Conservation (phyloP, 1,140 invertebrate species). For the Cydia pomonella region DNA sequence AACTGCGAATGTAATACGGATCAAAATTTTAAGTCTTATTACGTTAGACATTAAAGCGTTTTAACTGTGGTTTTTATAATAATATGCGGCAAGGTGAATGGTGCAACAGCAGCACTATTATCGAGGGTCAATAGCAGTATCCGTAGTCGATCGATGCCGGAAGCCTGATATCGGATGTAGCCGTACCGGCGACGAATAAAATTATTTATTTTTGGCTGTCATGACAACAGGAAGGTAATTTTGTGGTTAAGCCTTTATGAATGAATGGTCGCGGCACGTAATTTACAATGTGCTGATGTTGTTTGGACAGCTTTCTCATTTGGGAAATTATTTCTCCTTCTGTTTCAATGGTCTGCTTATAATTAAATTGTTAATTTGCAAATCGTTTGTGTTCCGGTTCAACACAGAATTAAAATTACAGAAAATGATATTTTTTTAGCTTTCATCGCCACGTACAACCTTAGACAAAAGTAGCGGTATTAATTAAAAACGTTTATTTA, state of each 20-base stretch:
- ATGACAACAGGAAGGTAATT: conserved; percentile 30
- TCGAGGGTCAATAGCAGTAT: conserved; percentile 62
- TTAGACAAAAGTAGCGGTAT: neutral
- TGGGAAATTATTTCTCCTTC: conserved; percentile 10
- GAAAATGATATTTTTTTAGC: neutral
- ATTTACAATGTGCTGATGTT: conserved; percentile 29
- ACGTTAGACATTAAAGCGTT: conserved; percentile 35
- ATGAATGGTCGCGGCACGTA: conserved; percentile 10
- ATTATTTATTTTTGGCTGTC: conserved; percentile 30
- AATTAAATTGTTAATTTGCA: conserved; percentile 23
- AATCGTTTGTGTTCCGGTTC: neutral
- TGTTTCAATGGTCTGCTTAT: conserved; percentile 8
- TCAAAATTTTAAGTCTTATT: conserved; percentile 40
- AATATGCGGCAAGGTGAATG: conserved; percentile 41
- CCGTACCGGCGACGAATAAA: conserved; percentile 43
- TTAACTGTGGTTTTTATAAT: conserved; percentile 34
- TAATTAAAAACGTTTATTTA: too few species aligned
- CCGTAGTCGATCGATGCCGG: conserved; percentile 56
- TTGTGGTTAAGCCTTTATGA: conserved; percentile 24
- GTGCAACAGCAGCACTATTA: conserved; percentile 55
- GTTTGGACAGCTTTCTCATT: conserved; percentile 32
- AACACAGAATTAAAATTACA: neutral
- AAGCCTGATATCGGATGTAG: conserved; percentile 54
- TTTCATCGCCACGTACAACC: neutral
- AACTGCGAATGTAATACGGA: conserved; percentile 17